These are phyloP conservation scores for Peromyscus polionotus DNA, from an alignment of 2,113 vertebrate species.

Conservation along the genomic window DNA sequence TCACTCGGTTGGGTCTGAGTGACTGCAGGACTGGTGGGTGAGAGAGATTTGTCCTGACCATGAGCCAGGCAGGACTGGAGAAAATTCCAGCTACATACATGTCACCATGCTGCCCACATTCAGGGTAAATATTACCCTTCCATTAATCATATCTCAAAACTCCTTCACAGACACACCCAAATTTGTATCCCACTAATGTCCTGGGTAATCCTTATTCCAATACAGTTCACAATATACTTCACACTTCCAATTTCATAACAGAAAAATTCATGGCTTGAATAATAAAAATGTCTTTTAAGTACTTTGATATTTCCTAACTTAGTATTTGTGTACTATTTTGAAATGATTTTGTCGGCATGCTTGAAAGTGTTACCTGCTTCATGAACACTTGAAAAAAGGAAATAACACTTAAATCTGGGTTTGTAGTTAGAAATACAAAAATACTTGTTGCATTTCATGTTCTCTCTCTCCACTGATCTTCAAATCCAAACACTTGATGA, in stretches of 20 bases:
- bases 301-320: slow-evolving; percentile 52
- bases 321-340: neutral
- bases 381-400: slow-evolving; percentile 23
- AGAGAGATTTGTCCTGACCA: too few relatives aligned
- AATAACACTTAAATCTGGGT: slow-evolving; percentile 33
- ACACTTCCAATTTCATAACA: slow-evolving; percentile 21
- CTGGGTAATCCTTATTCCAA: too few relatives aligned
- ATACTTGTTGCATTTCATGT: slow-evolving; percentile 26
- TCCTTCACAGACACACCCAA: neutral
- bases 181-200: too few relatives aligned
- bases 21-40: too few relatives aligned
- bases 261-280: slow-evolving; percentile 21
- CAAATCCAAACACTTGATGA: slow-evolving; percentile 24
- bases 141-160: neutral
- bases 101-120: neutral
- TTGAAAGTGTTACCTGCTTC: slow-evolving; percentile 53
- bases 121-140: neutral
- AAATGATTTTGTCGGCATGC: slow-evolving; percentile 49
- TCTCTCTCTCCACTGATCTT: slow-evolving; percentile 43
- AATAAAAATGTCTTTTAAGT: slow-evolving; percentile 23
- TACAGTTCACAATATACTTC: neutral
- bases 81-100: too few relatives aligned
- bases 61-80: too few relatives aligned
- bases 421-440: slow-evolving; percentile 37
- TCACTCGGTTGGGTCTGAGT: too few relatives aligned